Base-by-base conservation (phyloP, 2,888 invertebrate genomes). In the Dusona sp. region DNA sequence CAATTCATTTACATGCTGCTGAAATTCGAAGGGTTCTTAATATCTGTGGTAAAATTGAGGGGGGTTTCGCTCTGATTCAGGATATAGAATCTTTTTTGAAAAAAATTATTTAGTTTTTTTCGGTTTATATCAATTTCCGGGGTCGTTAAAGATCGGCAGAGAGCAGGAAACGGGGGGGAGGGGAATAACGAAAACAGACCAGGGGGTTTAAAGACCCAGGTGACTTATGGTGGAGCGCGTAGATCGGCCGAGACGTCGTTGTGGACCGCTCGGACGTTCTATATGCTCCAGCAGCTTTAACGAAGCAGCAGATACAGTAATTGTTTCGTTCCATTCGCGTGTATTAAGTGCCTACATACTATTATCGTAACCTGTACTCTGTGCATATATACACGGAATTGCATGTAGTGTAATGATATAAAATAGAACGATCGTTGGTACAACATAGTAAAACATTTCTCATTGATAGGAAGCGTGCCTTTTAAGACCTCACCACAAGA, bases 381-480 rank as follows among this genome's bases (percentile, higher is more conserved):
- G 13, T 29, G 13, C 16, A 29, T 4, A 61, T 54, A 25, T 25
- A 19, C 22, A 25, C 11, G 29, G 13, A 61, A 16, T 3, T 1
- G 61, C 13, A 61, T 25, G 25, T 57, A 70, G 51, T 45, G 72
- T 68, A 54, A 72, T 73, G 74, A 75, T 75, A 83, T 77, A 86
- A 83, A 79, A 83, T 78, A 83, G 86, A 88, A 87, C 87, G 88
- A 89, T 91, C 25, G 42, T 90, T 87, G 90, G 85, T 89, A 36
- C 88, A 89, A 90, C 91, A 90, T 90, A 91, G 91, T 91, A 91
- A 92, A 92, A 92, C 90, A 91, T 87, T 89, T 89, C 90, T 90
- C 90, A 91, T 91, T 91, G 90, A 92, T 92, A 90, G 87, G 51
- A 73, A 79, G 51, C 79, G 79, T 36, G 33, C 72, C 79, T 83